A percentile compares a stretch with the other conserved stretches of the same genome.
phyloP scores from a whole-genome alignment of 1,140 invertebrate species.

The Druon quercuslanigerum region DNA sequence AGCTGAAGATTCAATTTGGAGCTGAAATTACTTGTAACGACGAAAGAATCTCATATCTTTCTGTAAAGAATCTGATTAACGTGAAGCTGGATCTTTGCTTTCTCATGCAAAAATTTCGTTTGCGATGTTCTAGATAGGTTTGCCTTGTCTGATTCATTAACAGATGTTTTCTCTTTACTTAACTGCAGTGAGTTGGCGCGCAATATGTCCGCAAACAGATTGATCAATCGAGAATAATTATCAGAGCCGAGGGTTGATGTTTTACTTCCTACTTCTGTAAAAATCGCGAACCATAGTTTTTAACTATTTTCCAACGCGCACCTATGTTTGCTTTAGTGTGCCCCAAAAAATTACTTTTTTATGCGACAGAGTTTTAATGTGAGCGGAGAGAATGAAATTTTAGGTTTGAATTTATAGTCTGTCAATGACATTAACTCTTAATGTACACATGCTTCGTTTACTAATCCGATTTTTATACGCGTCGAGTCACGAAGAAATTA shows the following conservation, averaged over 20 bases:
- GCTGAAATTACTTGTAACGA: neutral
- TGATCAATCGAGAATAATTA: slow-evolving; percentile 32
- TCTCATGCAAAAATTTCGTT: slow-evolving; percentile 1
- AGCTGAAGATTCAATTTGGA: slow-evolving; percentile 4
- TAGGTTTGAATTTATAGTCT: slow-evolving; percentile 42
- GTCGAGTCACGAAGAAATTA: neutral
- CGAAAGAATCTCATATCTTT: slow-evolving; percentile 5
- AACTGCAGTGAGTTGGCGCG: slow-evolving; percentile 33
- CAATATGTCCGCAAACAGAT: neutral
- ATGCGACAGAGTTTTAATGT: slow-evolving; percentile 45
- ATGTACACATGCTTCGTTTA: slow-evolving; percentile 4
- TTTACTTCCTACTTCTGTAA: slow-evolving; percentile 33
- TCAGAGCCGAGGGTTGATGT: neutral
- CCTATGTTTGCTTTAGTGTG: slow-evolving; percentile 56
- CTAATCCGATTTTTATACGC: slow-evolving; percentile 7
- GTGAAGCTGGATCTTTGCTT: slow-evolving; percentile 1
- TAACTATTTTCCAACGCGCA: slow-evolving; percentile 44
- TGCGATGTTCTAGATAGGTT: neutral
- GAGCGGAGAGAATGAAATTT: slow-evolving; percentile 34
- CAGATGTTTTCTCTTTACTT: slow-evolving; percentile 11
- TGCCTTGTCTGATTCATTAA: slow-evolving; percentile 12
- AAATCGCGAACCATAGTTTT: slow-evolving; percentile 34
- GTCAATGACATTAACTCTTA: slow-evolving; percentile 34
- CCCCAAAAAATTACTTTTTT: slow-evolving; percentile 58
- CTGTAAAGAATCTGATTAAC: slow-evolving; percentile 16